phyloP scores from a whole-genome alignment of 2,113 vertebrate genomes.

The Octodon degus region DNA sequence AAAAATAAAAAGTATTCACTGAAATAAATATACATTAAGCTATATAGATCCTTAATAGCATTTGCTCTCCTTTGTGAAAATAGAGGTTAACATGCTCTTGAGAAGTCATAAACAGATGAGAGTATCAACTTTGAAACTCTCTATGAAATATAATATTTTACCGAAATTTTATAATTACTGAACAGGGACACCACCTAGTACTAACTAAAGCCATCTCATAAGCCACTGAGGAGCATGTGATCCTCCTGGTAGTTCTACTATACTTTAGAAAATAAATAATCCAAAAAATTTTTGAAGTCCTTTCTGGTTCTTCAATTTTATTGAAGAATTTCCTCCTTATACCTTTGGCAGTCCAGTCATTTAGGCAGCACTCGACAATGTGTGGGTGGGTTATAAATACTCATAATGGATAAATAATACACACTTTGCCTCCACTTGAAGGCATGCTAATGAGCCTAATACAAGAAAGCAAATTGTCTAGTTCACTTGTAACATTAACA shows the following conservation, averaged over 20 bases:
- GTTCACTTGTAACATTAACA: not conserved
- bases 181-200: not conserved
- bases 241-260: not conserved
- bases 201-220: not conserved
- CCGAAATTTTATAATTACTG: too few species aligned
- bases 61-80: not conserved
- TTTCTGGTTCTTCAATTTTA: not conserved
- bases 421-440: not conserved
- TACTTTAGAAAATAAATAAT: not conserved
- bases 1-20: not conserved
- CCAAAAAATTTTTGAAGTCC: not conserved
- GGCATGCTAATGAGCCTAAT: not conserved
- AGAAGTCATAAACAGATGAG: not conserved
- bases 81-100: not conserved
- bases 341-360: not conserved
- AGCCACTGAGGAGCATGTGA: not conserved
- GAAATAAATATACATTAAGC: not conserved
- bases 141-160: not conserved
- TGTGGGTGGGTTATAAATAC: not conserved
- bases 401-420: not conserved
- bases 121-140: conserved; percentile 24
- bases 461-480: not conserved
- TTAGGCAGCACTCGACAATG: not conserved
- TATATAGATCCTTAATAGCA: not conserved
- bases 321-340: not conserved